These are phyloP conservation scores for Lasioglossum calceatum DNA, from an alignment of 2,888 invertebrate genomes.

Conservation along the genomic window DNA sequence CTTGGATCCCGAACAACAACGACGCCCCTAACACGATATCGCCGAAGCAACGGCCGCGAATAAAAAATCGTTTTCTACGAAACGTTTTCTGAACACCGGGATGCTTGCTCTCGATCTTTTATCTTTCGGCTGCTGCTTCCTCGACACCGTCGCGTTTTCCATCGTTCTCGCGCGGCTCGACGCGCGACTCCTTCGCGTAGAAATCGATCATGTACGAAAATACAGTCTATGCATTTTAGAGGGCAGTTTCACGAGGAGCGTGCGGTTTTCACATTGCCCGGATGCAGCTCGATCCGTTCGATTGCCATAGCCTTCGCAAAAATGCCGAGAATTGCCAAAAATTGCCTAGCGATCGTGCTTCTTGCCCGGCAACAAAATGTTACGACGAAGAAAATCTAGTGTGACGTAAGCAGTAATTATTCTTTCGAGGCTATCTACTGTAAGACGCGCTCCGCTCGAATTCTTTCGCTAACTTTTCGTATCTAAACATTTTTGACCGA, in stretches of 20 bases:
- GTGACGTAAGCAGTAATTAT: background rate
- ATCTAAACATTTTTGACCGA: background rate
- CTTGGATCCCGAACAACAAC: conserved; percentile 17
- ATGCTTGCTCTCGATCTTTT: background rate
- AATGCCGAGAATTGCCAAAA: background rate
- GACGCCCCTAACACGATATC: conserved; percentile 1
- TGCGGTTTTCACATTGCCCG: background rate
- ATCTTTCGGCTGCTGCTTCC: conserved; percentile 7
- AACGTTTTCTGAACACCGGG: conserved; percentile 2
- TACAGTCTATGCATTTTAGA: conserved; percentile 55
- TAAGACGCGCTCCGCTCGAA: background rate
- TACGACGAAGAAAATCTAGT: background rate
- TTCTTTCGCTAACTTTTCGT: background rate
- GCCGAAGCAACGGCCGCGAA: background rate
- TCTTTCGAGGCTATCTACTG: background rate
- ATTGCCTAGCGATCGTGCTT: background rate
- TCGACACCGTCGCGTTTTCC: conserved; percentile 14
- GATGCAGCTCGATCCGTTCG: background rate
- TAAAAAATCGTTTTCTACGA: conserved; percentile 25
- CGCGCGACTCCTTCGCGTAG: background rate
- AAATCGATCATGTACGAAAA: conserved; percentile 59
- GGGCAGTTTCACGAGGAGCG: background rate
- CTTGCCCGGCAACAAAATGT: background rate
- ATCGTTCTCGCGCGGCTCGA: background rate
- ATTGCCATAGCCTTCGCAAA: background rate